Conservation (phyloP, 2,888 invertebrate genomes). For the Parnassius glacialis region DNA sequence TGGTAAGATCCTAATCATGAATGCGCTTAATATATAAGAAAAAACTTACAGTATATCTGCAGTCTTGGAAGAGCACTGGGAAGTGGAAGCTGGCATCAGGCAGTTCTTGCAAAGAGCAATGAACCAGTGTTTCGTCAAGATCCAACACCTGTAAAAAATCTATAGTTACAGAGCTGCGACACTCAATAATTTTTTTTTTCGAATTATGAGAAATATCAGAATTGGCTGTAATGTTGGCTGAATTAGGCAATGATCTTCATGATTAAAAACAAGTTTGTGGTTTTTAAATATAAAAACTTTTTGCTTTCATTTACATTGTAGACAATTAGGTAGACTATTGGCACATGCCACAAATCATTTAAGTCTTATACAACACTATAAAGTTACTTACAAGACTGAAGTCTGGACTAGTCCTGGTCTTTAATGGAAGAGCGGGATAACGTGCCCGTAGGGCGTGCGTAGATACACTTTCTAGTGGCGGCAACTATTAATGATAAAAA, state of each 20-base stretch:
- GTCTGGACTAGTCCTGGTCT: constrained; percentile 95
- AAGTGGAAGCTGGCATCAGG: constrained; percentile 96
- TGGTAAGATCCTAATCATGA: too few species aligned
- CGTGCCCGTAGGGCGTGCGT: constrained; percentile 68
- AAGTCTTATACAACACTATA: background rate
- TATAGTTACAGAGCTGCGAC: too few species aligned
- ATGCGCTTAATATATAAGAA: constrained; percentile 31
- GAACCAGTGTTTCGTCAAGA: constrained; percentile 95
- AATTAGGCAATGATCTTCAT: too few species aligned
- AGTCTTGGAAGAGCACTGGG: constrained; percentile 95
- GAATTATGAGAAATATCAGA: too few species aligned
- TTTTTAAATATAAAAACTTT: too few species aligned
- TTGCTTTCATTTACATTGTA: too few species aligned
- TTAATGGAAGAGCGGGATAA: constrained; percentile 92
- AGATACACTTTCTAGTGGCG: constrained; percentile 68
- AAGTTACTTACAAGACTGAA: constrained; percentile 90
- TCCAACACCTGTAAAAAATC: constrained; percentile 64
- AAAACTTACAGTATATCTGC: constrained; percentile 88
- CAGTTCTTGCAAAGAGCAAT: constrained; percentile 95
- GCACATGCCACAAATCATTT: too few species aligned
- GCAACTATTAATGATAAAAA: constrained; percentile 47
- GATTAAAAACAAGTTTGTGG: too few species aligned
- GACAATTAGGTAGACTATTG: too few species aligned
- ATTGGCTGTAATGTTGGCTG: too few species aligned
- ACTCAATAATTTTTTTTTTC: too few species aligned